A percentile compares a stretch with the other conserved stretches of the same genome.
Evolutionary conservation across 53 echinoderm and acorn worm species (phyloP).

Genomic region (Echinometra lucunter): DNA sequence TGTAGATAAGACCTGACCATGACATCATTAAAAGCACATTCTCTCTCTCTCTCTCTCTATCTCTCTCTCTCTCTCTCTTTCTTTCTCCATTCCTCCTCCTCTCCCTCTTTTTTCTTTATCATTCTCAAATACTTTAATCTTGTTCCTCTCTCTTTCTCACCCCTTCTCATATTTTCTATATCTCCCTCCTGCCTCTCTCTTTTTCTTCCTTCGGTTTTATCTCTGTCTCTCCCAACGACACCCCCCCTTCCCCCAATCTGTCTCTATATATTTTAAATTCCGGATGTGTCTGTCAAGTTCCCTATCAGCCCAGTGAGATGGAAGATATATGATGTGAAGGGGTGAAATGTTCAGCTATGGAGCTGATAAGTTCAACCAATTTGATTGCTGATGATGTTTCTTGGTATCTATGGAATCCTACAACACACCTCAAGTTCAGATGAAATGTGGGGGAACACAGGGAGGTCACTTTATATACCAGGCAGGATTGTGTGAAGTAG

Average conservation of each 20-base stretch:
- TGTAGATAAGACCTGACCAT: slow-evolving; percentile 29
- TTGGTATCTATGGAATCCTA: slow-evolving; percentile 31
- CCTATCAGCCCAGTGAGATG: not conserved
- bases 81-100: not conserved
- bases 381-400: slow-evolving; percentile 30
- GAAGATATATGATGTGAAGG: slow-evolving; percentile 36
- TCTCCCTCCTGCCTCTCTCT: not conserved
- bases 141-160: not conserved
- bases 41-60: not conserved
- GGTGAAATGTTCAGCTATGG: not conserved
- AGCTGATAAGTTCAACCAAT: not conserved
- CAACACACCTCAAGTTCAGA: not conserved
- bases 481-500: not conserved
- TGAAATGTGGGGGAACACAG: not conserved
- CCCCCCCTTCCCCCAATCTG: not conserved
- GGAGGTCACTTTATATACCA: not conserved
- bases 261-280: not conserved
- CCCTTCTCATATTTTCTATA: not conserved
- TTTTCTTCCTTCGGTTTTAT: not conserved
- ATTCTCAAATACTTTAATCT: no score
- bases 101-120: not conserved
- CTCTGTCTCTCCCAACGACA: not conserved
- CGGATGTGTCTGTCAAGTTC: not conserved
- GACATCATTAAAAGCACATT: slow-evolving; percentile 13
- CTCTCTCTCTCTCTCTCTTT: not conserved